A percentile compares a stretch with the other conserved stretches of the same genome.
These are phyloP conservation scores for Bradypus variegatus DNA, from an alignment of 2,797 vertebrate genomes.

Conservation along the genomic window DNA sequence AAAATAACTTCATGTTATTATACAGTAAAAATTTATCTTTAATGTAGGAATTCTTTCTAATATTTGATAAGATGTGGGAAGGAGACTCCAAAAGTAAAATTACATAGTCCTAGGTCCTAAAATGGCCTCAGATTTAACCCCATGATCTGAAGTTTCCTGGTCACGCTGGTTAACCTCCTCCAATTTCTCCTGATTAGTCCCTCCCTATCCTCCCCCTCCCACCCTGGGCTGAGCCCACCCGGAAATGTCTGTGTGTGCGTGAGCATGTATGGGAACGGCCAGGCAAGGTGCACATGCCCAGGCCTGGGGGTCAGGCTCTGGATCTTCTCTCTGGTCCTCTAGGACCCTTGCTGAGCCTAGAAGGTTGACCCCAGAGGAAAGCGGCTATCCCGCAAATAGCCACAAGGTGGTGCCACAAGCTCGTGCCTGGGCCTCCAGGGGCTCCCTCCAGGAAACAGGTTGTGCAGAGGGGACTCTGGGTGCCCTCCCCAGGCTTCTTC, in stretches of 20 bases:
- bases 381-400: neutral
- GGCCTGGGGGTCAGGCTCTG: neutral
- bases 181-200: neutral
- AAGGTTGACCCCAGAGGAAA: neutral
- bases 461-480: neutral
- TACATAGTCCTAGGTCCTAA: neutral
- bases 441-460: too few species aligned
- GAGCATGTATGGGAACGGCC: neutral
- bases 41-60: neutral
- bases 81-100: neutral
- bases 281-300: neutral
- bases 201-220: too few species aligned
- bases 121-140: neutral
- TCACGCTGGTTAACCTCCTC: neutral
- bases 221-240: neutral
- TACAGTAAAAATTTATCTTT: neutral
- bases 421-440: neutral
- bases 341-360: too few species aligned
- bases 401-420: constrained; percentile 42
- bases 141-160: neutral
- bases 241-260: neutral
- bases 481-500: neutral
- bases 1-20: neutral
- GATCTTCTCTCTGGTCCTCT: neutral
- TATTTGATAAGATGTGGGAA: neutral